Evolutionary conservation across 1,140 invertebrate species (phyloP).

Genomic region (Drosophila sp.): DNA sequence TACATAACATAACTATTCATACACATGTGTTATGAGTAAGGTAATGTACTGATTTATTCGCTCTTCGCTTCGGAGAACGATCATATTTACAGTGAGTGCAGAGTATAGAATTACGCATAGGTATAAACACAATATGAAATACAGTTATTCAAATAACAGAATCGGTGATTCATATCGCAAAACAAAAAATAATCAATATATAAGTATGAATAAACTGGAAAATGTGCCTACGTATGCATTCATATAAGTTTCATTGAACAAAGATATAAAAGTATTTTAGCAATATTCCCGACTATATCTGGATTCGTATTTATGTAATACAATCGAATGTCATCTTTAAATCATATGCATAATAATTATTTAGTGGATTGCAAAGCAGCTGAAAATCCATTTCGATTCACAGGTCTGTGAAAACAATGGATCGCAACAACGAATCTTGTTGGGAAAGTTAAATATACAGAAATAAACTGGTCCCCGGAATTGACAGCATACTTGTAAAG

Average conservation of each 20-base stretch:
- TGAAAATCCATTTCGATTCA: constrained; percentile 27
- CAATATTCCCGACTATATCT: constrained; percentile 1
- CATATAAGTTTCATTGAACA: neutral
- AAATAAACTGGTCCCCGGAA: constrained; percentile 56
- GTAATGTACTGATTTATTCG: constrained; percentile 19
- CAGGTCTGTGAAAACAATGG: constrained; percentile 14
- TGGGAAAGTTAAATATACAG: constrained; percentile 10
- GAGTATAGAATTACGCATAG: constrained; percentile 29
- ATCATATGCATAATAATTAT: constrained; percentile 14
- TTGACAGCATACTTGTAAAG: constrained; percentile 15
- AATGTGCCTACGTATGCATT: neutral
- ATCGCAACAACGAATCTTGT: neutral
- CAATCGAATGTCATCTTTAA: constrained; percentile 9
- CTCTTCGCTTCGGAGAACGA: constrained; percentile 21
- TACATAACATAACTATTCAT: neutral
- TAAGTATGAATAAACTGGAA: neutral
- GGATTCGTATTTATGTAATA: constrained; percentile 23
- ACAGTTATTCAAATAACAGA: constrained; percentile 41
- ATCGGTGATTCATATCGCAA: constrained; percentile 47
- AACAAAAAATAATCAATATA: constrained; percentile 17
- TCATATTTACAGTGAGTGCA: neutral
- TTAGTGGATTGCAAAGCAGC: constrained; percentile 23
- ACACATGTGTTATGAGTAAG: constrained; percentile 3
- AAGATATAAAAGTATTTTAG: neutral
- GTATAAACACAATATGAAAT: constrained; percentile 30